Conservation (phyloP, 2,113 vertebrate species). For the Hydrolagus affinis region DNA sequence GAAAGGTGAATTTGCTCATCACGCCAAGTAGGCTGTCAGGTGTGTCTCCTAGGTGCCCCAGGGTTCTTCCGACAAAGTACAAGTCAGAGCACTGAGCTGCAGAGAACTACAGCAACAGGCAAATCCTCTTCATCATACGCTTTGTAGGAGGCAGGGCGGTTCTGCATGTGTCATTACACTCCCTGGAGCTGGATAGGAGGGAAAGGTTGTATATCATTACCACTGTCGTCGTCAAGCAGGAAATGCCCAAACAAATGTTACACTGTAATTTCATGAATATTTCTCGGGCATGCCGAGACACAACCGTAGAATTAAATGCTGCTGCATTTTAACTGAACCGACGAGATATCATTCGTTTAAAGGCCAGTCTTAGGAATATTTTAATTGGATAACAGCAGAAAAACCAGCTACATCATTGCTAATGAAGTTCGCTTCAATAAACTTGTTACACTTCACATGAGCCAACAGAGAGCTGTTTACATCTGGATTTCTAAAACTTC, state of each 20-base stretch:
- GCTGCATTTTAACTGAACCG: neutral
- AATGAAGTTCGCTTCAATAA: neutral
- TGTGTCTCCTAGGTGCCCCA: conserved; percentile 46
- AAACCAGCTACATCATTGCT: neutral
- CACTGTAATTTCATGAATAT: conserved; percentile 10
- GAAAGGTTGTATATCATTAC: neutral
- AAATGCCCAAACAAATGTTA: neutral
- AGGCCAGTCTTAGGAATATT: neutral
- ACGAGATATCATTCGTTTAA: conserved; percentile 4
- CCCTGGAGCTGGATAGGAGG: conserved; percentile 43
- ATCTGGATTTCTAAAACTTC: neutral
- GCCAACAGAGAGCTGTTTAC: neutral
- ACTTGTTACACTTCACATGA: too few relatives aligned
- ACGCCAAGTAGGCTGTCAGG: conserved; percentile 56
- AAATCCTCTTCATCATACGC: conserved; percentile 39
- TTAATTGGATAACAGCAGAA: neutral
- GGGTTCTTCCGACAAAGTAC: conserved; percentile 16
- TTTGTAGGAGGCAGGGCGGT: conserved; percentile 20
- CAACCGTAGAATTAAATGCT: conserved; percentile 10
- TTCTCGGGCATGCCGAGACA: conserved; percentile 10
- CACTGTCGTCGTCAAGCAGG: neutral
- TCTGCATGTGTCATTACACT: conserved; percentile 4
- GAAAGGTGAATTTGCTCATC: conserved; percentile 93
- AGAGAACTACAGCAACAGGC: neutral
- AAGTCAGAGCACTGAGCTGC: conserved; percentile 36